phyloP scores from a whole-genome alignment of 1,140 invertebrate genomes.

The Battus philenor region DNA sequence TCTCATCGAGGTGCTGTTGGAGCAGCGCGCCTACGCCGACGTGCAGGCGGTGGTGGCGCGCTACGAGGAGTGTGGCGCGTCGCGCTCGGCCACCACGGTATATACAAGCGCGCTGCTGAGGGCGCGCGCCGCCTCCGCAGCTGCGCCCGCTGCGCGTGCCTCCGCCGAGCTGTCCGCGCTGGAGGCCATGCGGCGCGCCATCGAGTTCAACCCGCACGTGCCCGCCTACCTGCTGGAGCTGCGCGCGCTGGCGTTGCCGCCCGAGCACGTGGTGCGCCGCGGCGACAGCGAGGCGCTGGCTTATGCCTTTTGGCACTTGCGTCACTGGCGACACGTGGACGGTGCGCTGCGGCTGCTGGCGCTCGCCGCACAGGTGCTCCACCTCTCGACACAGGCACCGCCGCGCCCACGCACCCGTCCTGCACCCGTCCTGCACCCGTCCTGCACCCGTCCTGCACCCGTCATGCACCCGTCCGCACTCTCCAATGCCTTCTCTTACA shows the following conservation, averaged over 20 bases:
- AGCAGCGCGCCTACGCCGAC: conserved; percentile 98
- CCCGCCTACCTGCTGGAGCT: conserved; percentile 98
- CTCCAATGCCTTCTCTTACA: no score
- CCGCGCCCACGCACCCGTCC: no score
- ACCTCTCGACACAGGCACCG: no score
- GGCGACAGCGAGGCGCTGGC: conserved; percentile 99
- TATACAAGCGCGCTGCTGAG: conserved; percentile 97
- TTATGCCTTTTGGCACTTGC: conserved; percentile 97
- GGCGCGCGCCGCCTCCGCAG: conserved; percentile 91
- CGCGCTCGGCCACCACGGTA: conserved; percentile 95
- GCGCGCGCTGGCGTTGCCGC: conserved; percentile 96
- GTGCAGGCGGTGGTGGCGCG: conserved; percentile 95
- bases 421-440: no score
- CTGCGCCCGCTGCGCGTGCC: conserved; percentile 95
- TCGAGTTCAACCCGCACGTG: conserved; percentile 99
- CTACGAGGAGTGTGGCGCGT: conserved; percentile 97
- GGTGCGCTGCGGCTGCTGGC: conserved; percentile 96
- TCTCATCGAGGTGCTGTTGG: conserved; percentile 95
- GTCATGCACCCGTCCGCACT: not conserved
- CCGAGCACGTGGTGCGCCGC: conserved; percentile 97
- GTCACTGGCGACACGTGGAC: conserved; percentile 97
- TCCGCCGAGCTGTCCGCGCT: conserved; percentile 87
- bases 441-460: no score
- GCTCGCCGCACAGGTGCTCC: conserved; percentile 22
- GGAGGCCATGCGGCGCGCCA: conserved; percentile 95